Conservation (phyloP, 2,113 vertebrate species). For the Alectura lathami region DNA sequence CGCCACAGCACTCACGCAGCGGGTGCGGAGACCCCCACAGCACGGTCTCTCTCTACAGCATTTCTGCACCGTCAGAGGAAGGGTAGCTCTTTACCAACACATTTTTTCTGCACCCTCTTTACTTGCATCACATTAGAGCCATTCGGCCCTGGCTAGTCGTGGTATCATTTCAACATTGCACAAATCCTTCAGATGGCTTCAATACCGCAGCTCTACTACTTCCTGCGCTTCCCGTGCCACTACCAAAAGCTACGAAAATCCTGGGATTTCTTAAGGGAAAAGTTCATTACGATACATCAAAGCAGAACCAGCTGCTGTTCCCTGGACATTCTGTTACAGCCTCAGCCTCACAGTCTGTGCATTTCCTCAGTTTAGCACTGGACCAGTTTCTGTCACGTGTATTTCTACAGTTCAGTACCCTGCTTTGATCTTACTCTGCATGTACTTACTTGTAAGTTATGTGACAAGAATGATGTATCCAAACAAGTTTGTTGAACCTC, state of each 20-base stretch:
- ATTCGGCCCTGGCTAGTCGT: neutral
- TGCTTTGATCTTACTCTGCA: neutral
- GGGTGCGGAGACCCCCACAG: neutral
- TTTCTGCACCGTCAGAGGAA: neutral
- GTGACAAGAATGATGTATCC: slow-evolving; percentile 98
- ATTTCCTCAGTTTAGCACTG: neutral
- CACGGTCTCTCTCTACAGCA: neutral
- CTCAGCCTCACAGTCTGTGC: neutral
- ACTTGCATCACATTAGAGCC: neutral
- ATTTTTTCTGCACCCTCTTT: neutral
- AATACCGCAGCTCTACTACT: neutral
- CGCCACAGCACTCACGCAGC: neutral
- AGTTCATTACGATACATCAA: neutral
- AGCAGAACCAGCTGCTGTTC: neutral
- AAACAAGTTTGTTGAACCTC: slow-evolving; percentile 92
- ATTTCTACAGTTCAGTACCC: neutral
- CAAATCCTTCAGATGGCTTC: neutral
- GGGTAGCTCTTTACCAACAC: neutral
- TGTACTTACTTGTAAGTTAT: slow-evolving; percentile 88
- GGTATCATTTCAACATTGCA: neutral
- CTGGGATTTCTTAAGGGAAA: neutral
- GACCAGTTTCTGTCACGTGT: neutral
- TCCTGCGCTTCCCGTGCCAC: neutral
- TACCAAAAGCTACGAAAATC: neutral
- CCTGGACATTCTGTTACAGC: neutral